Conservation (phyloP, 1,140 invertebrate genomes). For the Drosophila pallidifrons region DNA sequence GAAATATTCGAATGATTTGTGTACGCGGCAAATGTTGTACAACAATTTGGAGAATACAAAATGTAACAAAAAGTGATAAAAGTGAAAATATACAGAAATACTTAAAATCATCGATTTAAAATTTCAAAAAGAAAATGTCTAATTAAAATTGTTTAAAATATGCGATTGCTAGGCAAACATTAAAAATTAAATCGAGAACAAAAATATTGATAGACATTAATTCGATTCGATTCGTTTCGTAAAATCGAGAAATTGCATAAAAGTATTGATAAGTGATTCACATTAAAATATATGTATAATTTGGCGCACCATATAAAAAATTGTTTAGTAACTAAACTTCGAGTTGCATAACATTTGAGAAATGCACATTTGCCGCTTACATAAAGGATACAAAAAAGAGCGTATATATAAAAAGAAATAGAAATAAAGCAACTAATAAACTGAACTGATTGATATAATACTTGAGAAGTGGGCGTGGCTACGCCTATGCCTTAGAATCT, state of each 20-base stretch:
- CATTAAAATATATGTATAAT: too few species aligned
- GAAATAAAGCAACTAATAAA: slow-evolving; percentile 16
- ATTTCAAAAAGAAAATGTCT: too few species aligned
- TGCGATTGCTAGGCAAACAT: too few species aligned
- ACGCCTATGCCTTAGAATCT: slow-evolving; percentile 44
- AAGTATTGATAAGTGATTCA: too few species aligned
- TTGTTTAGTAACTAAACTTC: too few species aligned
- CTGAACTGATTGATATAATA: slow-evolving; percentile 60
- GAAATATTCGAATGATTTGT: slow-evolving; percentile 13
- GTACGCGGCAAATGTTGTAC: slow-evolving; percentile 23
- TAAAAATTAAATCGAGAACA: too few species aligned
- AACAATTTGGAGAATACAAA: neutral
- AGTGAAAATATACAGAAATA: slow-evolving; percentile 18
- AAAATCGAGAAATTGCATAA: too few species aligned
- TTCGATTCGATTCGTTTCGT: too few species aligned
- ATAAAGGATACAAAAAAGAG: neutral
- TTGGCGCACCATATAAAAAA: too few species aligned
- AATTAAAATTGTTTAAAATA: too few species aligned
- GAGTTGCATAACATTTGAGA: neutral
- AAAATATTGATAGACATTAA: too few species aligned
- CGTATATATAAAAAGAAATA: too few species aligned
- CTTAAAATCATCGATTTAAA: neutral
- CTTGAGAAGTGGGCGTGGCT: slow-evolving; percentile 69
- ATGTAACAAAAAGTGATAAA: slow-evolving; percentile 6
- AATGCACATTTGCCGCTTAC: slow-evolving; percentile 23